A percentile compares a stretch with the other conserved stretches of the same genome.
Evolutionary conservation across 2,797 vertebrate species (phyloP).

Genomic region (Notamacropus eugenii): DNA sequence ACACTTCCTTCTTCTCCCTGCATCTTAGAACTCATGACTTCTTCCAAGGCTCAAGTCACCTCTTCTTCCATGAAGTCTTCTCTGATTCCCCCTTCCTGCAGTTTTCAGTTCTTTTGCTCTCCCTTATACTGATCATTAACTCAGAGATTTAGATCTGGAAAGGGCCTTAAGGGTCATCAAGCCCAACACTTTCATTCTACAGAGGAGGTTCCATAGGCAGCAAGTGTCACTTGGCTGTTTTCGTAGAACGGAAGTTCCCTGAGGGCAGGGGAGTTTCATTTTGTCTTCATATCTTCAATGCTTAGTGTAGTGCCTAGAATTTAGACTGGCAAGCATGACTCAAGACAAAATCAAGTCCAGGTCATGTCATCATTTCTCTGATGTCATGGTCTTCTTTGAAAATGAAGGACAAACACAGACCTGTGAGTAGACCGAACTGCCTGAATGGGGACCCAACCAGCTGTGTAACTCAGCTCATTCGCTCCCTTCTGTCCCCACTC

Average conservation of each 20-base stretch:
- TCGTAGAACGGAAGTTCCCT: not conserved
- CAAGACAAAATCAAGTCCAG: too few species aligned
- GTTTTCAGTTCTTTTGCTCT: not conserved
- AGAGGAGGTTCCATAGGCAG: not conserved
- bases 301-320: not conserved
- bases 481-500: too few species aligned
- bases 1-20: not conserved
- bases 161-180: not conserved
- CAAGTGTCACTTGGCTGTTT: not conserved
- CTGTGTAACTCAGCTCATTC: too few species aligned
- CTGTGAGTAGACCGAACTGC: too few species aligned
- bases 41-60: not conserved
- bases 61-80: not conserved
- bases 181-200: not conserved
- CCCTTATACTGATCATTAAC: not conserved
- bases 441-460: too few species aligned
- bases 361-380: too few species aligned
- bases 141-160: not conserved
- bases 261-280: not conserved
- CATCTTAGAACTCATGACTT: not conserved
- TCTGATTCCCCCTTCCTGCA: not conserved
- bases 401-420: too few species aligned
- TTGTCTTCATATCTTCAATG: not conserved
- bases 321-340: not conserved
- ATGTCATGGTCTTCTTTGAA: too few species aligned